Percentiles rank a stretch among this genome's conserved stretches.
phyloP scores from a whole-genome alignment of 1,140 invertebrate species.

The Condylostylus longicornis region DNA sequence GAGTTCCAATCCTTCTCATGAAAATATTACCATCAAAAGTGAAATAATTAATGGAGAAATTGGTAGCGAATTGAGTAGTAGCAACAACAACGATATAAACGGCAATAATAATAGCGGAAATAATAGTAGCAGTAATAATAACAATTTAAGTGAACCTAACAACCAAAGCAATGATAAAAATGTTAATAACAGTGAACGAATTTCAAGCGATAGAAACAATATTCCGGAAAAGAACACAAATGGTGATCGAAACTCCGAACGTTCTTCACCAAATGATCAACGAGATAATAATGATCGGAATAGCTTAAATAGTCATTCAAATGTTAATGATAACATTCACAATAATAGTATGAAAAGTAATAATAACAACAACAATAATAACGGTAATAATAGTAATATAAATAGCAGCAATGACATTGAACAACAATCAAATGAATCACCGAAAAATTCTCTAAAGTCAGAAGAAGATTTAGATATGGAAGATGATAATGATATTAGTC shows the following conservation, averaged over 20 bases:
- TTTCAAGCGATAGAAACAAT: neutral
- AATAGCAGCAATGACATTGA: constrained; percentile 20
- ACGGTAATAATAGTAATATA: constrained; percentile 36
- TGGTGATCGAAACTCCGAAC: too few relatives aligned
- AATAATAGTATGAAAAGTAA: constrained; percentile 3
- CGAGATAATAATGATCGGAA: constrained; percentile 10
- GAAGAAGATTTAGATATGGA: constrained; percentile 30
- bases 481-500: constrained; percentile 27
- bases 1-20: neutral
- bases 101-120: too few relatives aligned
- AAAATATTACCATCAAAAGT: neutral
- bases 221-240: neutral
- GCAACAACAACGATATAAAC: too few relatives aligned
- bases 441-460: constrained; percentile 27
- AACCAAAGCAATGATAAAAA: neutral
- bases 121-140: neutral
- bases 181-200: neutral
- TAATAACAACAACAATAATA: constrained; percentile 11
- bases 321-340: neutral
- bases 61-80: neutral
- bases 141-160: neutral
- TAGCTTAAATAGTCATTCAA: constrained; percentile 1
- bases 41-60: neutral
- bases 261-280: constrained; percentile 15
- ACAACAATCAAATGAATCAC: constrained; percentile 23